Evolutionary conservation across 1,140 invertebrate species (phyloP), one percentile per base, ranked within the genome.

Genomic region (Diuraphis noxia): DNA sequence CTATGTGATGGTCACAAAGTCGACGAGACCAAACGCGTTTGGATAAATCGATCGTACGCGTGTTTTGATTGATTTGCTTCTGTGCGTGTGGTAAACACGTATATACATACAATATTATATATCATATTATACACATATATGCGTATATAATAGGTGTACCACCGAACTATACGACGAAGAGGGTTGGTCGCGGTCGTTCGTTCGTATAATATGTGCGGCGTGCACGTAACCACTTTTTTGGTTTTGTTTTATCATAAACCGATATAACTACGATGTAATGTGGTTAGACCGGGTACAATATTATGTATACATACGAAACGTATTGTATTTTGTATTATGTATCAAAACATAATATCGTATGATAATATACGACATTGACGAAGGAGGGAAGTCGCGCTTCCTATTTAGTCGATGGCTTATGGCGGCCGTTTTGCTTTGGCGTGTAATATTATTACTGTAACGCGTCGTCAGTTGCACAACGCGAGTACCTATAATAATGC

Each of bases 21-120:
- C 79, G 36, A 23, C 79, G 38, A 77, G n/a, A n/a, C 17, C 41
- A 13, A 36, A 43, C 25, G 25, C 77, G 21, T n/a, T 25, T n/a
- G 40, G 77, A 90, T 41, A 90, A 90, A 90, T 90, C 77, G 88
- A 81, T 81, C 49, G 49, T 30, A 56, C 13, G 49, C 46, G 77
- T 77, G 43, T 81, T 81, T 81, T 90, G 88, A 90, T 90, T 90
- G 88, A 90, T 90, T 79, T 41, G 88, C 63, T 89, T 81, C 88
- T 90, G 77, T 89, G 56, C 30, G 56, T 77, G 88, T 43, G 88
- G 63, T 77, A 89, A 72, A 43, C 30, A 38, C 8, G 87, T 87
- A 25, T 1, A 10, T 10, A 63, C 17, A 9, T 25, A n/a, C 4
- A 63, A 0, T 72, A n/a, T 30, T n/a, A 63, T 63, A n/a, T n/a